Evolutionary conservation across 2,113 vertebrate species (phyloP).

Genomic region (Miniopterus natalensis): DNA sequence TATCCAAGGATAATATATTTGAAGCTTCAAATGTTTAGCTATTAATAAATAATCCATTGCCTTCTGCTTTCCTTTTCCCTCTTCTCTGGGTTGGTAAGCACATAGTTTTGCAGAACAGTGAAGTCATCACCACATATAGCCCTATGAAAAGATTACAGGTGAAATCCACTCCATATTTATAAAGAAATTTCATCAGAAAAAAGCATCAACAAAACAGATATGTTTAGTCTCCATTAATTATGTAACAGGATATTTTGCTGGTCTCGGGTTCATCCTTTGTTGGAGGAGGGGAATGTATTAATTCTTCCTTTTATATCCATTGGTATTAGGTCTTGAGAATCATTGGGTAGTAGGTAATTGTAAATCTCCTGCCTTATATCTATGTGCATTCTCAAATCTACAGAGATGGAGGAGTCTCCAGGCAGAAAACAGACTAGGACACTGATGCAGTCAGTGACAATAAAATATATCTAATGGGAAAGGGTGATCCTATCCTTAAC

Average conservation of each 20-base stretch:
- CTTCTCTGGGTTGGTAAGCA: neutral
- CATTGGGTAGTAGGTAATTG: neutral
- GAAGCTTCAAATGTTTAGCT: neutral
- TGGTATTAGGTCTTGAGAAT: neutral
- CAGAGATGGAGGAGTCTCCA: neutral
- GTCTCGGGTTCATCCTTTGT: neutral
- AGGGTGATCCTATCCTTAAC: neutral
- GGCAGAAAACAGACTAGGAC: neutral
- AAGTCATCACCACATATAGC: neutral
- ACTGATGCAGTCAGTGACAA: neutral
- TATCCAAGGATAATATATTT: neutral
- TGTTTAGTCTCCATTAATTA: neutral
- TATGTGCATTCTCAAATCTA: neutral
- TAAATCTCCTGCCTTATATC: neutral
- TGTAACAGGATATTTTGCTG: neutral
- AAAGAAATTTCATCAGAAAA: constrained; percentile 3
- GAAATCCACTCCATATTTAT: neutral
- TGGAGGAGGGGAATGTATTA: neutral
- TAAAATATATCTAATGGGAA: neutral
- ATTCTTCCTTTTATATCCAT: neutral
- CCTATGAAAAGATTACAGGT: neutral
- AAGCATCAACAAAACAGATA: neutral
- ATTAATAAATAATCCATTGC: neutral
- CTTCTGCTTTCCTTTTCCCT: neutral
- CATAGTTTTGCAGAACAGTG: neutral